Evolutionary conservation across 1,140 invertebrate genomes (phyloP), one percentile per base, ranked within the genome.

Genomic region (Dendroctonus ponderosae): DNA sequence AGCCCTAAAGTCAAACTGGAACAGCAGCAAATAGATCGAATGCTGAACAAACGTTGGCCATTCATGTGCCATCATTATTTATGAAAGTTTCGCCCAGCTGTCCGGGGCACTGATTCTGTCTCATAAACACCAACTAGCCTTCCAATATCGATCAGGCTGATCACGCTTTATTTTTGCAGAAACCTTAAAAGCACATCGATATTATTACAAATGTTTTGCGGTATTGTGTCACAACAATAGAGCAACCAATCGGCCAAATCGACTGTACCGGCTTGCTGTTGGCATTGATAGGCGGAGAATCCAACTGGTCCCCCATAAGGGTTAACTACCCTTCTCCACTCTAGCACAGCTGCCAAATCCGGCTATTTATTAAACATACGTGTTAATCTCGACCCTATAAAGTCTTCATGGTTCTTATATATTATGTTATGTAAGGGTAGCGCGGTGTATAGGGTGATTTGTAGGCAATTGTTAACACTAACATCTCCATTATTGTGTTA

Each of bases 341-440:
- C 53, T 44, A 67, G 49, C 50, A 62, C 73, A 75, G 73, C 73
- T 75, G 73, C 70, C 75, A 72, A 74, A 72, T 74, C 72, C 70
- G 63, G 74, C 74, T 77, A 77, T 77, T 77, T 75, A 74, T 75
- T 75, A 75, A 75, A 75, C 74, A 75, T 75, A 74, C 73, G 74
- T 75, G 74, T 75, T 75, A 75, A 75, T 75, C 74, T 72, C 66
- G 58, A 43, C 63, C 59, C 60, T 66, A 63, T 68, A 66, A 59
- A 69, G 65, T 66, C 65, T 61, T 62, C 61, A 57, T 63, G 70
- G 63, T 52, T 51, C 66, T 68, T 71, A 67, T 67, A 48, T 52
- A 44, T 60, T 66, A 46, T 63, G 48, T 70, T 60, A 52, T 57
- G 54, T 46, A 71, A 62, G 62, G 54, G 57, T 56, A 59, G 62